A percentile compares a stretch with the other conserved stretches of the same genome.
phyloP scores from a whole-genome alignment of 2,888 invertebrate genomes.

The Hermodice carunculata region DNA sequence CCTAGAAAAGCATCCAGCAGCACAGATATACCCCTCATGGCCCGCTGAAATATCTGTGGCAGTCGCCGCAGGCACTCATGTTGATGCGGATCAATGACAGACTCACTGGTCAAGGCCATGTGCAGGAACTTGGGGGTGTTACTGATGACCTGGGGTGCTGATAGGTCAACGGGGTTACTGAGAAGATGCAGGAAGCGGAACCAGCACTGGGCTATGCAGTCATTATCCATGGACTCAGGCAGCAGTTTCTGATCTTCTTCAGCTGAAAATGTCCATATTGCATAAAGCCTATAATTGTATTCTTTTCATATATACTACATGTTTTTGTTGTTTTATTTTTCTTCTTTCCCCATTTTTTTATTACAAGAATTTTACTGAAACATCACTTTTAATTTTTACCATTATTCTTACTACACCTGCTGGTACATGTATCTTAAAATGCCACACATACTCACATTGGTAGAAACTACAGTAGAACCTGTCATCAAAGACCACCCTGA shows the following conservation, averaged over 20 bases:
- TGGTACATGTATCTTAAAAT: no score
- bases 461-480: no score
- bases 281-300: no score
- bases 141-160: constrained; percentile 73
- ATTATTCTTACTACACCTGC: no score
- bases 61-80: constrained; percentile 75
- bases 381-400: no score
- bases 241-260: constrained; percentile 83
- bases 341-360: no score
- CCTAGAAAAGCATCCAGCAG: constrained; percentile 97
- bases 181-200: constrained; percentile 93
- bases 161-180: constrained; percentile 92
- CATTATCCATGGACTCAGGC: constrained; percentile 86
- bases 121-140: constrained; percentile 85
- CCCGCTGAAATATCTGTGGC: constrained; percentile 91
- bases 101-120: constrained; percentile 85
- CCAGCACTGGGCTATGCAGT: constrained; percentile 94
- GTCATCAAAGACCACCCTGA: no score
- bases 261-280: constrained; percentile 30
- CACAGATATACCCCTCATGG: constrained; percentile 92
- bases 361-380: no score
- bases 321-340: not conserved
- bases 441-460: no score
- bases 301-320: constrained; percentile 71
- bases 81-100: constrained; percentile 86